Evolutionary conservation across 2,113 vertebrate species (phyloP), one percentile per base, ranked within the genome.

Genomic region (Sorex araneus): DNA sequence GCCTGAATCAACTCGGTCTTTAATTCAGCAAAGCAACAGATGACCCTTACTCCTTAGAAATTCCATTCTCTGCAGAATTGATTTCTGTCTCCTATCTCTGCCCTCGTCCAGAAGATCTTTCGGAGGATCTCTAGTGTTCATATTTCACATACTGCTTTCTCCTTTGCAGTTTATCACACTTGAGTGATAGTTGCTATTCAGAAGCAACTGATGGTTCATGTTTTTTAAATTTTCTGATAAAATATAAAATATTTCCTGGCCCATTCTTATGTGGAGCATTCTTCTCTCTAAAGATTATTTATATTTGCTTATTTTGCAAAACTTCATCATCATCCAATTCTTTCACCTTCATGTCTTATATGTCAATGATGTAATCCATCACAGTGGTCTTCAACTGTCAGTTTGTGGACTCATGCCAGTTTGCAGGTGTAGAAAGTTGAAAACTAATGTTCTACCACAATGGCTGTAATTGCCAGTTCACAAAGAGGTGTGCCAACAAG

Each of bases 271-370:
- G 89, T 57, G 71, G 3, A 87, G 74, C 34, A 80, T 85, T 12
- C 79, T 70, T 85, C 81, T 74, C 36, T 84, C 40, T 76, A 81
- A 67, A 75, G 75, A 80, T 92, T 15, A 79, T 75, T 94, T 89
- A 36, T 47, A 34, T 45, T 87, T 77, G 36, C 12, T 89, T 63
- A 67, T 80, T 71, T 92, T 67, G 8, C 69, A 94, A 88, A 74
- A 80, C 34, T 71, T 78, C 18, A 47, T 54, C 54, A 47, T 27
- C 32, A 76, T 27, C 21, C 69, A 92, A n/a, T 69, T 75, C 16
- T 94, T 57, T 60, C 2, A 67, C 73, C 84, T 87, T 90, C 28
- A 87, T 77, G 7, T 60, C 87, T 79, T 76, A 8, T 10, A 81
- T 60, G 75, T 7, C 19, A 79, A n/a, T 32, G 11, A 28, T 47